These are phyloP conservation scores for Microcebus jonahi DNA, from an alignment of 2,113 vertebrate genomes.

Conservation along the genomic window DNA sequence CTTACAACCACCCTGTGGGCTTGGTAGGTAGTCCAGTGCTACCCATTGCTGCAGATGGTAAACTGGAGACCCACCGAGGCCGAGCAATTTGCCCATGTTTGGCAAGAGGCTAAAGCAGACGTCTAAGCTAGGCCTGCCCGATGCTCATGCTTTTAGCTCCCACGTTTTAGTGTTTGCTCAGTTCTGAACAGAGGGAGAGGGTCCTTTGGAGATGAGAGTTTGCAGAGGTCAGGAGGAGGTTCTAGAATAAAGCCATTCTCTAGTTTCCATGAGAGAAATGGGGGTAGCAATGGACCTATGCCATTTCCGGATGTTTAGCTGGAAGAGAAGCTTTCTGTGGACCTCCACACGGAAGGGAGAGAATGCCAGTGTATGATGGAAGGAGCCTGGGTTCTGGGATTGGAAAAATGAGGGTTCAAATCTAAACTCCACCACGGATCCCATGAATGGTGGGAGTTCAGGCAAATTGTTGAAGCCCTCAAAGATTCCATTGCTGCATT, in stretches of 20 bases:
- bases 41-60: background rate
- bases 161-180: background rate
- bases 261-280: background rate
- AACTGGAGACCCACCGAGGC: background rate
- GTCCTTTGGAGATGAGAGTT: background rate
- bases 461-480: background rate
- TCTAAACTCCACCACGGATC: background rate
- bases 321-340: too few species aligned
- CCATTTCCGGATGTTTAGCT: background rate
- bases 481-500: background rate
- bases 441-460: background rate
- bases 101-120: background rate
- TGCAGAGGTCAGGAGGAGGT: background rate
- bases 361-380: rapidly evolving
- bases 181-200: background rate
- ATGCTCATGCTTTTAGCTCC: background rate
- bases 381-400: background rate
- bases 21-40: too few species aligned
- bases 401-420: background rate
- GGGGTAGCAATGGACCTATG: rapidly evolving
- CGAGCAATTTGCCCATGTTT: background rate
- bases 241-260: background rate
- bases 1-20: too few species aligned
- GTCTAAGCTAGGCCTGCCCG: background rate
- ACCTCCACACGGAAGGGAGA: rapidly evolving